phyloP scores from a whole-genome alignment of 2,113 vertebrate genomes.

The Pongo pygmaeus region DNA sequence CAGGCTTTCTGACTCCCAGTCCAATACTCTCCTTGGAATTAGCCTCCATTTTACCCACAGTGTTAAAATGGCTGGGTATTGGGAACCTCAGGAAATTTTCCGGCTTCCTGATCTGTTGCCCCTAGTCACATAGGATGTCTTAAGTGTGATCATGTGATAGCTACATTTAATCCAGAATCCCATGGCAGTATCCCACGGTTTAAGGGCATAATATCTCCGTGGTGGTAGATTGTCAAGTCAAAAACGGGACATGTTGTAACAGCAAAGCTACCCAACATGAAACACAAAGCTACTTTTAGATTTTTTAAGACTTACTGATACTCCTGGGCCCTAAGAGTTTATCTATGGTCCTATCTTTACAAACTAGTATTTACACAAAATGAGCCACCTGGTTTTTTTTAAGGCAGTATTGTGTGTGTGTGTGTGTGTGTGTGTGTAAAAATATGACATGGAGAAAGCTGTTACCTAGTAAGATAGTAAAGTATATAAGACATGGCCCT shows the following conservation, averaged over 20 bases:
- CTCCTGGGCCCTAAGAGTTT: neutral
- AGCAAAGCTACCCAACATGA: neutral
- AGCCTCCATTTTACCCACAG: neutral
- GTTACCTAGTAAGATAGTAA: neutral
- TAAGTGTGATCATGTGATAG: neutral
- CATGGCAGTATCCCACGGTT: neutral
- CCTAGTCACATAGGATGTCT: neutral
- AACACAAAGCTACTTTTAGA: constrained; percentile 34
- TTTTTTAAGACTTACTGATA: neutral
- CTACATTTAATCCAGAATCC: neutral
- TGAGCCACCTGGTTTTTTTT: constrained; percentile 13
- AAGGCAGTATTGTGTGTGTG: neutral
- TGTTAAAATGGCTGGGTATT: constrained; percentile 51
- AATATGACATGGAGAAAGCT: neutral
- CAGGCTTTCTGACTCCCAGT: constrained; percentile 72
- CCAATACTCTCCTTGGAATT: constrained; percentile 49
- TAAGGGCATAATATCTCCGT: neutral
- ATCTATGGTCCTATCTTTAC: neutral
- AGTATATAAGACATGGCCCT: neutral
- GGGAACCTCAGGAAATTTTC: neutral
- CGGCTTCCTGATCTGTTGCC: neutral
- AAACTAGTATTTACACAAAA: constrained; percentile 30
- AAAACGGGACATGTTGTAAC: neutral
- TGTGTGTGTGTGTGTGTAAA: neutral
- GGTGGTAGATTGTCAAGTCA: neutral